Evolutionary conservation across 2,888 invertebrate genomes (phyloP).

Genomic region (Terebella lapidaria): DNA sequence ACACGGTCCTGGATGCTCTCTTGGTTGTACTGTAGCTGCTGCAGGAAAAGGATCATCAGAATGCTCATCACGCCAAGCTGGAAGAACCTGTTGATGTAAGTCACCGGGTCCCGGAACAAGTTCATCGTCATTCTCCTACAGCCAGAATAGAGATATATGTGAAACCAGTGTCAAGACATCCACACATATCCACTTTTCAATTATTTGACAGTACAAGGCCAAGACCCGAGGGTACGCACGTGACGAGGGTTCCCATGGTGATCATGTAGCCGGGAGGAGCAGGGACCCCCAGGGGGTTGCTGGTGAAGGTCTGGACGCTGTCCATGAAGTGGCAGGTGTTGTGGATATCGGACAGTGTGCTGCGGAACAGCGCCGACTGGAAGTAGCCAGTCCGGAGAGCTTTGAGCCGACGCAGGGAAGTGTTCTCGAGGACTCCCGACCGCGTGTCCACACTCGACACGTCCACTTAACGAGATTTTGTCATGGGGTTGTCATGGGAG

Average conservation of each 20-base stretch:
- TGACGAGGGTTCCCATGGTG: background rate
- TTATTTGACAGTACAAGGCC: too few species aligned
- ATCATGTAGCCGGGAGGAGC: background rate
- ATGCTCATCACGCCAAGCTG: slow-evolving; percentile 32
- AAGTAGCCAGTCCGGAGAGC: background rate
- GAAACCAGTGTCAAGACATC: background rate
- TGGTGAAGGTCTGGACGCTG: background rate
- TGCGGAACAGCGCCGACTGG: background rate
- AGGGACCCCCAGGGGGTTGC: background rate
- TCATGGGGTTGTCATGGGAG: too few species aligned
- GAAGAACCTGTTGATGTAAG: slow-evolving; percentile 31
- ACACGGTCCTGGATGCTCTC: slow-evolving; percentile 39
- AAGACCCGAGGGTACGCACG: background rate
- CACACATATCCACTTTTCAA: background rate
- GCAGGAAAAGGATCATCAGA: slow-evolving; percentile 37
- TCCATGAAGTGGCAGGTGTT: background rate
- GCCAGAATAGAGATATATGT: slow-evolving; percentile 25
- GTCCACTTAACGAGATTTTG: slow-evolving; percentile 7
- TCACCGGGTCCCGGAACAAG: slow-evolving; percentile 32
- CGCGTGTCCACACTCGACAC: slow-evolving; percentile 8
- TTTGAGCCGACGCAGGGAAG: background rate
- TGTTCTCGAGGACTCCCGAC: background rate
- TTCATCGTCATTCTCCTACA: slow-evolving; percentile 39
- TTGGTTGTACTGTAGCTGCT: slow-evolving; percentile 31
- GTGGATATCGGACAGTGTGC: background rate